These are phyloP conservation scores for Symphodus melops DNA, from an alignment of 2,113 vertebrate species.

Conservation along the genomic window DNA sequence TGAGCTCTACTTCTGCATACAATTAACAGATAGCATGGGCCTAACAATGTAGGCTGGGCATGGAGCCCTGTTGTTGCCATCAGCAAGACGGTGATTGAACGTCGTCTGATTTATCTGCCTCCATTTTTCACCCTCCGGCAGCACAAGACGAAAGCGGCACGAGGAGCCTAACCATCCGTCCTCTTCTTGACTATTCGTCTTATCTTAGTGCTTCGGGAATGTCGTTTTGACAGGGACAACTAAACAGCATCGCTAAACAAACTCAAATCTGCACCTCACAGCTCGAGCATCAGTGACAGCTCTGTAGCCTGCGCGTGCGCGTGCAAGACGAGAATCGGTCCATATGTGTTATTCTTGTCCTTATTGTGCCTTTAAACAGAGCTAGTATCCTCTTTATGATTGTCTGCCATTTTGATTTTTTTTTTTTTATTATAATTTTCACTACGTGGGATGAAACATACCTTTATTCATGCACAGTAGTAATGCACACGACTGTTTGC, in stretches of 20 bases:
- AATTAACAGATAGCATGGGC: constrained; percentile 38
- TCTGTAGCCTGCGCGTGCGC: background rate
- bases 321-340: constrained; percentile 21
- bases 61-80: constrained; percentile 55
- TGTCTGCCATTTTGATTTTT: constrained; percentile 80
- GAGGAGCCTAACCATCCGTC: constrained; percentile 39
- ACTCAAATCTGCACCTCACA: constrained; percentile 16
- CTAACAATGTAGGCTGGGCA: constrained; percentile 43
- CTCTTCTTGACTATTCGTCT: constrained; percentile 26
- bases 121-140: constrained; percentile 72
- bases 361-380: constrained; percentile 61
- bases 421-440: constrained; percentile 20
- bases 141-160: constrained; percentile 43
- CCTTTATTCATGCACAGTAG: background rate
- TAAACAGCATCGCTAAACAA: constrained; percentile 20
- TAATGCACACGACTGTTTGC: constrained; percentile 1
- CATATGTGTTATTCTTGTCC: constrained; percentile 53
- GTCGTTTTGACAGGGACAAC: constrained; percentile 33
- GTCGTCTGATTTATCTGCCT: constrained; percentile 70
- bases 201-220: constrained; percentile 19
- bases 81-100: constrained; percentile 58
- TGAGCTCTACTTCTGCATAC: constrained; percentile 29
- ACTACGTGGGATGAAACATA: constrained; percentile 24
- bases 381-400: constrained; percentile 55
- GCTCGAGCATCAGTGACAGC: constrained; percentile 12